Base-by-base conservation (phyloP, 2,797 vertebrate species). In the Oreochromis grahami region DNA sequence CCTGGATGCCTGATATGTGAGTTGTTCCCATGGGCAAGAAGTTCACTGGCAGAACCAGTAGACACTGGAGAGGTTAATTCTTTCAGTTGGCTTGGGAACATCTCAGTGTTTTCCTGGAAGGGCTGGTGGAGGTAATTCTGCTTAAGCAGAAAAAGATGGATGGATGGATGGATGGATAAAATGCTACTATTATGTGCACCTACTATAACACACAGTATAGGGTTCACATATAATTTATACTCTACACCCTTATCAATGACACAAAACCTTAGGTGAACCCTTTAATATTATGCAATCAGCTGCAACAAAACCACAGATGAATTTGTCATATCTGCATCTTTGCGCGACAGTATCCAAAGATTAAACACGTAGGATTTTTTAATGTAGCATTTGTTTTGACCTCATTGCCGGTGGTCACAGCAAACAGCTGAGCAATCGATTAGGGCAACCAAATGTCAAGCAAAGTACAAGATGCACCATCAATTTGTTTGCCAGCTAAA, bases 301-400 rank as follows among this genome's bases (percentile, higher is more conserved):
- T 41, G 12, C 36, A 68, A 6, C 38, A 43, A 15, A 70, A 43
- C 38, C 13, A 26, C 8, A 43, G 21, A 68, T 24, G 7, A 43
- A 68, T 15, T 26, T 15, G 1, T 26, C 14, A 0, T 26, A 43
- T 43, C 14, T 70, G 8, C 38, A 45, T 45, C 38, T 68, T 43
- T 15, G 38, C 1, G 0, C 38, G 21, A 70, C 63, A 70, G 21
- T 43, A 24, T 70, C 8, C 21, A 70, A 0, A 26, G 21, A 68
- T 43, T 15, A 68, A 26, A 26, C 5, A 68, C 2, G 36, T 5
- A 26, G 8, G 38, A 43, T 60, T 70, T 65, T 70, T 45, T 24
- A 45, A 70, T 45, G 38, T 7, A 38, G 38, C 65, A 70, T 70
- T 70, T 70, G 38, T 70, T 70, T 26, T 5, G 38, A 43, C 38